Evolutionary conservation across 2,888 invertebrate genomes (phyloP).

Genomic region (Cheilosia scutellata): DNA sequence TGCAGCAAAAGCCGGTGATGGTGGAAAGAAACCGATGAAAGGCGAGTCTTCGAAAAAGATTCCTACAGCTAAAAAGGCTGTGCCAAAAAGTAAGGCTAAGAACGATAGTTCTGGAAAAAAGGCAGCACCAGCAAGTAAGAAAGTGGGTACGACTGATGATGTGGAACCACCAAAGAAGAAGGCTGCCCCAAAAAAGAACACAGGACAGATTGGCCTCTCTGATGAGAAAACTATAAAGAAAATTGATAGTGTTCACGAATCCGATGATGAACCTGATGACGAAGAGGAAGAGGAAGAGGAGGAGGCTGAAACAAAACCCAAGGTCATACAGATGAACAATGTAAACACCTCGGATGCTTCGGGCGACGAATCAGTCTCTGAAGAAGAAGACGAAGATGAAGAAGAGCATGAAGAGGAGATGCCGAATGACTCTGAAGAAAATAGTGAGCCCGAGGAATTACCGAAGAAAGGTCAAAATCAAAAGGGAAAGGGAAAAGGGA

Average conservation of each 20-base stretch:
- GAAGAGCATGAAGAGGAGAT: not conserved
- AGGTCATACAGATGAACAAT: not conserved
- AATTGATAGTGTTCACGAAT: not conserved
- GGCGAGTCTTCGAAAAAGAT: not conserved
- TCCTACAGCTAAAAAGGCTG: not conserved
- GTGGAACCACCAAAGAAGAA: slow-evolving; percentile 1
- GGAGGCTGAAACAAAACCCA: not conserved
- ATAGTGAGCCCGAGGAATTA: not conserved
- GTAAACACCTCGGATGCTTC: not conserved
- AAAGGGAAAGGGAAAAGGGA: not conserved
- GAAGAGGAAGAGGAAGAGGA: not conserved
- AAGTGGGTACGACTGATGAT: not conserved
- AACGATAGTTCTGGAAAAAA: not conserved
- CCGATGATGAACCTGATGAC: not conserved
- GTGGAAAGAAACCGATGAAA: not conserved
- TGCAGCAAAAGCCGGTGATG: not conserved
- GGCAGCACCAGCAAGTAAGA: not conserved
- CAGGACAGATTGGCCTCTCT: not conserved
- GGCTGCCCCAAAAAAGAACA: slow-evolving; percentile 23
- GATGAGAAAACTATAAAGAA: not conserved
- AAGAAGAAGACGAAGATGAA: not conserved
- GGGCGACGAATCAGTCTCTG: not conserved
- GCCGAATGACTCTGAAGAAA: not conserved
- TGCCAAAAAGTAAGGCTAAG: not conserved
- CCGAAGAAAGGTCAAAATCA: not conserved